Conservation (phyloP, 2,797 vertebrate genomes). For the Okamejei kenojei region DNA sequence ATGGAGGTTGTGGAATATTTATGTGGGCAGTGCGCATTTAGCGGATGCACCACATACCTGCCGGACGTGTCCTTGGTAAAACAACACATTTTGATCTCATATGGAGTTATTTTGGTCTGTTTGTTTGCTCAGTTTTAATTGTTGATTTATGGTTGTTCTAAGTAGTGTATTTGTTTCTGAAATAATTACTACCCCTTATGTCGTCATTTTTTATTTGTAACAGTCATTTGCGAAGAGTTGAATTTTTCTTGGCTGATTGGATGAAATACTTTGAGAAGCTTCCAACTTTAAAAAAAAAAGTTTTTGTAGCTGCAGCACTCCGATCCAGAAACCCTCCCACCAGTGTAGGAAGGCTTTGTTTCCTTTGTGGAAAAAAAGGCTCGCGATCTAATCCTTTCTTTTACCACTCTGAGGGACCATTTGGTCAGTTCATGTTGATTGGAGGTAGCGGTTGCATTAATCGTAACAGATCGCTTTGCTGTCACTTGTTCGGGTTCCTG, state of each 20-base stretch:
- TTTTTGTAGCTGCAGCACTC: constrained; percentile 43
- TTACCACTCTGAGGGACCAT: constrained; percentile 33
- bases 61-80: constrained; percentile 24
- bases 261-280: constrained; percentile 30
- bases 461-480: not conserved
- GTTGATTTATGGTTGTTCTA: constrained; percentile 28
- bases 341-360: constrained; percentile 40
- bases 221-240: constrained; percentile 12
- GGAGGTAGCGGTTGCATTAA: not conserved
- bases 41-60: not conserved
- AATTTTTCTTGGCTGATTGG: constrained; percentile 35
- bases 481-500: accelerated
- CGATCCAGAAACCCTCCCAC: constrained; percentile 46
- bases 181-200: constrained; percentile 36
- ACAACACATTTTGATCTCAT: constrained; percentile 31
- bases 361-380: constrained; percentile 43
- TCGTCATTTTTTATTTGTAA: constrained; percentile 21
- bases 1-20: not conserved
- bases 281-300: constrained; percentile 16
- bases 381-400: constrained; percentile 32
- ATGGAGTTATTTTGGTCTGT: constrained; percentile 3
- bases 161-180: constrained; percentile 27
- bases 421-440: constrained; percentile 38
- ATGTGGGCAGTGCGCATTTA: constrained; percentile 6
- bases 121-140: constrained; percentile 22